Conservation (phyloP, 2,888 invertebrate species). For the Himalopsyche japonica region DNA sequence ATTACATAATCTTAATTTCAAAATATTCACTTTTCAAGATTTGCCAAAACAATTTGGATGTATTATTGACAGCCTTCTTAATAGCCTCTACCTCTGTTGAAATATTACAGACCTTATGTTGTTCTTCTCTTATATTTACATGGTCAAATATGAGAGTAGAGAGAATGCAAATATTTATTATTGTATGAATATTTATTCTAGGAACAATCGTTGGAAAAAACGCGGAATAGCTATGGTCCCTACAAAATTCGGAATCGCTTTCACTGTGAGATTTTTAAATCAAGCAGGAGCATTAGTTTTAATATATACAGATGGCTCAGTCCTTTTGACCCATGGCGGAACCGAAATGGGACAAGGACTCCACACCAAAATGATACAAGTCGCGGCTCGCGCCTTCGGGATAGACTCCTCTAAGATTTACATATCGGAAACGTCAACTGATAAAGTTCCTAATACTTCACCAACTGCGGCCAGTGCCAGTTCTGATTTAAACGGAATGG, state of each 20-base stretch:
- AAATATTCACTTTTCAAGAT: too few species aligned
- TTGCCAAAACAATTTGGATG: too few species aligned
- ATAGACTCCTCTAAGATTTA: constrained; percentile 75
- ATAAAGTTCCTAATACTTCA: constrained; percentile 90
- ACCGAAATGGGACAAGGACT: constrained; percentile 97
- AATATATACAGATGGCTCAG: constrained; percentile 87
- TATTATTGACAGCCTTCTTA: too few species aligned
- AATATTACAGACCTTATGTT: too few species aligned
- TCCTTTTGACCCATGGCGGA: constrained; percentile 88
- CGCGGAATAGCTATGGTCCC: constrained; percentile 82
- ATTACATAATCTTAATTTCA: too few species aligned
- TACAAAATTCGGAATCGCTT: constrained; percentile 84
- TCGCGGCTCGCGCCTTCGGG: constrained; percentile 74
- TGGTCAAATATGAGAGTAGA: too few species aligned
- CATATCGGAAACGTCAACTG: constrained; percentile 81
- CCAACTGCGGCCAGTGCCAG: constrained; percentile 88
- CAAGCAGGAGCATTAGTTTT: constrained; percentile 87
- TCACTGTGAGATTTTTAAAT: constrained; percentile 74
- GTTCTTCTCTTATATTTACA: too few species aligned
- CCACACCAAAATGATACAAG: constrained; percentile 94
- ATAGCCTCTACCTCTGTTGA: too few species aligned
- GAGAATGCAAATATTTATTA: too few species aligned
- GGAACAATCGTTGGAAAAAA: constrained; percentile 82
- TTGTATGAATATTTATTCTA: constrained; percentile 47
- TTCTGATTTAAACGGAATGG: constrained; percentile 92